Conservation (phyloP, 2,113 vertebrate species). For the mouse (Mus musculus) region GRCm39 chr9:104667001-104667500, state of each 20-base stretch:
- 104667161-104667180: neutral
- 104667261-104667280: neutral
- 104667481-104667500: neutral
- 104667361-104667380: neutral
- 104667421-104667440: neutral
- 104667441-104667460: neutral
- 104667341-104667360: neutral
- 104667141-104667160: neutral
- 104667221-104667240: neutral
- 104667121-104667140: neutral
- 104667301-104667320: neutral
- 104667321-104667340: neutral
- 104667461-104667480: neutral
- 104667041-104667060: neutral
- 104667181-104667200: neutral
- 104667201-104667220: neutral
- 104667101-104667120: neutral
- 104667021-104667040: neutral
- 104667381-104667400: fast-evolving
- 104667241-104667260: too few species aligned
- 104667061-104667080: neutral
- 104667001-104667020: neutral
- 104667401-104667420: neutral
- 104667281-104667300: neutral
- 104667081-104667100: neutral